phyloP scores from a whole-genome alignment of 2,888 invertebrate genomes.

The Pheosia tremula region DNA sequence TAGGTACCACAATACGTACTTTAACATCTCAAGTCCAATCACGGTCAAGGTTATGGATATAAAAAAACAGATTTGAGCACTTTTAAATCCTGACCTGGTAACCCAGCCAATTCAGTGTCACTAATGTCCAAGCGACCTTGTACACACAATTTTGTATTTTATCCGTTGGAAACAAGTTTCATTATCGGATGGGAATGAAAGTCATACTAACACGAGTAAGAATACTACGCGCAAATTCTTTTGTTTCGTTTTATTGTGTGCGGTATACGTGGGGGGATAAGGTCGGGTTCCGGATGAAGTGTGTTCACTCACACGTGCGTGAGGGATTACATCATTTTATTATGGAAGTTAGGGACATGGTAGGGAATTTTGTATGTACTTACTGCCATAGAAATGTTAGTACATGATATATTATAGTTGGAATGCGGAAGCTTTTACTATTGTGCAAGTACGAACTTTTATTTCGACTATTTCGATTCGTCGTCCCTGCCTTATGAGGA shows the following conservation, averaged over 20 bases:
- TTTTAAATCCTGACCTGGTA: conserved; percentile 32
- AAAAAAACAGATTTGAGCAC: conserved; percentile 20
- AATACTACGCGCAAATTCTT: conserved; percentile 12
- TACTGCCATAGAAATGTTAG: not conserved
- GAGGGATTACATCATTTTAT: conserved; percentile 2
- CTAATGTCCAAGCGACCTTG: conserved; percentile 17
- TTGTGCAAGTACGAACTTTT: not conserved
- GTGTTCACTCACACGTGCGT: not conserved
- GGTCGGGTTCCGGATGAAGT: not conserved
- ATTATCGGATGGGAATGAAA: conserved; percentile 11
- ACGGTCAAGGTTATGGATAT: conserved; percentile 12
- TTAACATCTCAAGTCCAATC: conserved; percentile 2
- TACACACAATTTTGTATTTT: conserved; percentile 20
- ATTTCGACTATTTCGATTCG: not conserved
- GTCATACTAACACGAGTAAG: conserved; percentile 18
- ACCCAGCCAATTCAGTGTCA: conserved; percentile 16
- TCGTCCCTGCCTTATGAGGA: not conserved
- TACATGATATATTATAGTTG: not conserved
- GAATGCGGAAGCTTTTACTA: conserved; percentile 3
- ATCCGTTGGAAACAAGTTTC: conserved; percentile 9
- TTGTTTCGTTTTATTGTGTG: not conserved
- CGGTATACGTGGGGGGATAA: not conserved
- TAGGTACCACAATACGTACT: too few species aligned
- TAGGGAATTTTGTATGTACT: not conserved
- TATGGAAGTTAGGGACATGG: not conserved